Conservation (phyloP, 1,140 invertebrate species). For the Rhagoletis pomonella region DNA sequence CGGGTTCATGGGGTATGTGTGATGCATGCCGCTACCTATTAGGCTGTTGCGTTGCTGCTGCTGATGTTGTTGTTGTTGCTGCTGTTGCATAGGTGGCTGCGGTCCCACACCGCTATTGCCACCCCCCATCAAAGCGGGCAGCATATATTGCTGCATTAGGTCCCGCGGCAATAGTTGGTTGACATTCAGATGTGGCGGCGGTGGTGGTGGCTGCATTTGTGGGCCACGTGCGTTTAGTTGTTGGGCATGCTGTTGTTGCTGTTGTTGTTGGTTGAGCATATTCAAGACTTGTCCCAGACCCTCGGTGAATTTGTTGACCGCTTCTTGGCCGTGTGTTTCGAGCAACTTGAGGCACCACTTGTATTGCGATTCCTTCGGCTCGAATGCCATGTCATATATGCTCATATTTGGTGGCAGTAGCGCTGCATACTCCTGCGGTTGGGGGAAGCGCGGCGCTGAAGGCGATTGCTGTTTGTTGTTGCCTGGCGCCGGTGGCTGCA, state of each 20-base stretch:
- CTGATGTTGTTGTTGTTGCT: conserved; percentile 59
- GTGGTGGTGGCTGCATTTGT: conserved; percentile 64
- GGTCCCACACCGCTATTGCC: conserved; percentile 57
- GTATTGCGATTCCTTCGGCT: conserved; percentile 72
- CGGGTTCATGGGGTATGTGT: conserved; percentile 8
- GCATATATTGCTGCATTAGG: conserved; percentile 53
- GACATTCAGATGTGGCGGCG: conserved; percentile 60
- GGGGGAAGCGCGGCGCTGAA: conserved; percentile 66
- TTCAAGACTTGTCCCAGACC: conserved; percentile 70
- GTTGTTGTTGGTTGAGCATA: conserved; percentile 62
- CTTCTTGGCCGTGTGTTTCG: conserved; percentile 71
- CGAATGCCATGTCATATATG: conserved; percentile 73
- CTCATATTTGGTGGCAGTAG: conserved; percentile 72
- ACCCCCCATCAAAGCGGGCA: conserved; percentile 40
- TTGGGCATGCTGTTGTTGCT: conserved; percentile 60
- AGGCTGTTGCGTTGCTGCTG: conserved; percentile 54
- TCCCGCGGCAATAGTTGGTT: conserved; percentile 56
- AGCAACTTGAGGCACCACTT: conserved; percentile 71
- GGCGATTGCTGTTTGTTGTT: conserved; percentile 67
- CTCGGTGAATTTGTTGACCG: conserved; percentile 72
- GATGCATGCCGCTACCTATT: conserved; percentile 9
- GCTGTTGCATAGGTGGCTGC: conserved; percentile 59
- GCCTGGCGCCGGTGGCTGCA: conserved; percentile 62
- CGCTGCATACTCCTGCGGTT: conserved; percentile 65
- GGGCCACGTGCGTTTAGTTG: conserved; percentile 60